Conservation (phyloP, 2,797 vertebrate genomes). For the Chaenodraco wilsoni region DNA sequence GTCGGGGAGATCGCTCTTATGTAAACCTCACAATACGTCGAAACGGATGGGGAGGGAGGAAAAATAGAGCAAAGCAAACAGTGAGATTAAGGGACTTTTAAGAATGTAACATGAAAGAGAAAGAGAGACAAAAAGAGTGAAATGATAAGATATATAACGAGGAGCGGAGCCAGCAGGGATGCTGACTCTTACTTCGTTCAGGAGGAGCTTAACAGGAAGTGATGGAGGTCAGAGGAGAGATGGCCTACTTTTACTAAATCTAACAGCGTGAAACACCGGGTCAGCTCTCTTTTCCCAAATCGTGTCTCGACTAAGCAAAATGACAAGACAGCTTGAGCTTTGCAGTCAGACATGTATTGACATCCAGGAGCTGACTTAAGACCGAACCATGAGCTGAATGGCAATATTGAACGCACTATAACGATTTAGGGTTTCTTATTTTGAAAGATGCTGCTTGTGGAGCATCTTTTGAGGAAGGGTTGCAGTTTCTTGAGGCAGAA, state of each 20-base stretch:
- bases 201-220: constrained; percentile 54
- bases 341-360: constrained; percentile 28
- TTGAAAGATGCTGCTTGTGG: constrained; percentile 17
- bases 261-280: constrained; percentile 47
- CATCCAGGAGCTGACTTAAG: constrained; percentile 12
- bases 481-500: constrained; percentile 31
- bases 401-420: background rate
- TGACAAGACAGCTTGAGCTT: background rate
- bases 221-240: constrained; percentile 63
- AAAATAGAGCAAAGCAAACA: constrained; percentile 6
- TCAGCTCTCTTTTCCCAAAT: constrained; percentile 36
- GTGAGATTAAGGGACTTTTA: background rate
- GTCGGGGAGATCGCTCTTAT: constrained; percentile 15
- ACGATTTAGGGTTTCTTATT: constrained; percentile 4
- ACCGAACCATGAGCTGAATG: constrained; percentile 12
- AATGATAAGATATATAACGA: constrained; percentile 29
- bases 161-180: constrained; percentile 25
- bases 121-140: constrained; percentile 2
- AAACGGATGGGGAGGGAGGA: constrained; percentile 7
- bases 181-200: constrained; percentile 39
- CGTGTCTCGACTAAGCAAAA: constrained; percentile 38
- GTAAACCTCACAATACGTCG: constrained; percentile 19
- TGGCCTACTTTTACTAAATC: constrained; percentile 65
- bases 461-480: constrained; percentile 1
- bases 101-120: constrained; percentile 11